Conservation (phyloP, 2,888 invertebrate species). For the Ditula angustiorana region DNA sequence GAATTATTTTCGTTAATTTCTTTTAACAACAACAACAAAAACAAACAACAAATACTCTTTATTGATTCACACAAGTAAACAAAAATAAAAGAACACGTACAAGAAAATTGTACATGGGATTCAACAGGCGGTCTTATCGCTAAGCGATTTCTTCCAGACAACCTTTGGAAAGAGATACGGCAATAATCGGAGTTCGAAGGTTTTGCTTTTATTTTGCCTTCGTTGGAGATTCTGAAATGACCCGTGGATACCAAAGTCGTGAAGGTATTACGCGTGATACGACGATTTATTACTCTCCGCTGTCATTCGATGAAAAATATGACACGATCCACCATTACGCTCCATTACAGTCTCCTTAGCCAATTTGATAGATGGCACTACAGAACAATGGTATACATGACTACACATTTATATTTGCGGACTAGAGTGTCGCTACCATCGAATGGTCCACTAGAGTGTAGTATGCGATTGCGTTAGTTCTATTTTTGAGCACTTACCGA, state of each 20-base stretch:
- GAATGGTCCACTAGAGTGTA: neutral
- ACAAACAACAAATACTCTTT: too few relatives aligned
- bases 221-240: neutral
- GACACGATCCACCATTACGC: conserved; percentile 40
- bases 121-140: too few relatives aligned
- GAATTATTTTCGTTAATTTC: too few relatives aligned
- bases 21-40: too few relatives aligned
- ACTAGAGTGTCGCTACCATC: neutral
- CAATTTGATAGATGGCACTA: conserved; percentile 42
- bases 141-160: too few relatives aligned
- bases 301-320: conserved; percentile 40
- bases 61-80: too few relatives aligned
- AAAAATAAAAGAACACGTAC: too few relatives aligned
- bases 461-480: neutral
- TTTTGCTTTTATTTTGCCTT: too few relatives aligned
- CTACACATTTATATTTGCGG: conserved; percentile 15
- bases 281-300: conserved; percentile 37
- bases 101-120: too few relatives aligned
- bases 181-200: too few relatives aligned
- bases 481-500: neutral
- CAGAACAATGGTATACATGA: conserved; percentile 38
- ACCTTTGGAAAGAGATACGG: too few relatives aligned
- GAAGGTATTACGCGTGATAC: conserved; percentile 1
- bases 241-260: neutral
- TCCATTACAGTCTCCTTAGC: conserved; percentile 42